These are phyloP conservation scores for Capricornis sumatraensis DNA, from an alignment of 2,113 vertebrate species.

Conservation along the genomic window DNA sequence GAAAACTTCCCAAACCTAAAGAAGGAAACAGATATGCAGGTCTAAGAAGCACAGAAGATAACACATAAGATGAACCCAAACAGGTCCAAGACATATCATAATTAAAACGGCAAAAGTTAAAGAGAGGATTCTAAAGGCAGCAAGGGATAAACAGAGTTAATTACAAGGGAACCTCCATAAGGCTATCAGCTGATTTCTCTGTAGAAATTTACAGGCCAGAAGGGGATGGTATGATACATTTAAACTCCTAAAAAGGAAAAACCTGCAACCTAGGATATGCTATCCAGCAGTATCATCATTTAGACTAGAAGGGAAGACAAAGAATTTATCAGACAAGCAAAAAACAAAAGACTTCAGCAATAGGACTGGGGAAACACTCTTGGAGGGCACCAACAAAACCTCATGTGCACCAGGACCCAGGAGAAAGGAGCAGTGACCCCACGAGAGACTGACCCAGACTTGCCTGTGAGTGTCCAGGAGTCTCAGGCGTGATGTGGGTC, in stretches of 20 bases:
- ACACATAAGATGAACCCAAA: background rate
- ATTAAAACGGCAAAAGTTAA: background rate
- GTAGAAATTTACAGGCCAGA: background rate
- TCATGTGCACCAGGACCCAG: background rate
- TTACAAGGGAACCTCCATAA: background rate
- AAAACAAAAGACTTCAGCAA: background rate
- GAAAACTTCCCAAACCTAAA: background rate
- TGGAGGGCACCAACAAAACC: background rate
- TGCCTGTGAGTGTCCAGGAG: background rate
- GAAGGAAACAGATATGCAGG: background rate
- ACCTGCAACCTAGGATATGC: background rate
- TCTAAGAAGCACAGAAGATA: background rate
- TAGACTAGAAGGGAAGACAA: background rate
- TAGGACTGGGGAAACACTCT: background rate
- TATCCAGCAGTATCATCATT: background rate
- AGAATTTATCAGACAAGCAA: background rate
- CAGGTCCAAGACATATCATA: background rate
- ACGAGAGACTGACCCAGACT: background rate
- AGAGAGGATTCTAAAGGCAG: background rate
- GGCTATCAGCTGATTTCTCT: background rate
- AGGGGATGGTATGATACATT: background rate
- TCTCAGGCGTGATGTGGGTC: background rate
- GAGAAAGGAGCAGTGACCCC: background rate
- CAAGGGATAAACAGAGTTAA: background rate
- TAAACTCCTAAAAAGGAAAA: background rate